Evolutionary conservation across 2,113 vertebrate species (phyloP), one percentile per base, ranked within the genome.

Genomic region (Boleophthalmus pectinirostris): DNA sequence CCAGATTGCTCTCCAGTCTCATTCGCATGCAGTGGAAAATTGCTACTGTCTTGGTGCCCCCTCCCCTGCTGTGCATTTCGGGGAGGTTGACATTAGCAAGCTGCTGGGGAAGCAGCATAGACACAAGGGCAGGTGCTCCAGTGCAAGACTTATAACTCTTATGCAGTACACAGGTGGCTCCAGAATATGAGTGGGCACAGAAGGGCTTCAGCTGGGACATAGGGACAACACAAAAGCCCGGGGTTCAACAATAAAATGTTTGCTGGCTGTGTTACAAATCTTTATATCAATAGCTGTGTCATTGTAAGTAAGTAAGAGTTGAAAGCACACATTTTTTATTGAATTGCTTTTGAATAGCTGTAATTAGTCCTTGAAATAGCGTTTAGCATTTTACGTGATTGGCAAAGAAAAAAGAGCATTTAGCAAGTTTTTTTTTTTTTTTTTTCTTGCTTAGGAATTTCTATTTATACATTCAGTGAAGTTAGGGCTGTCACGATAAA

Each of bases 41-140:
- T 91, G 89, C 84, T 79, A 78, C 83, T 84, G 84, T 87, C 89
- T 87, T 85, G 81, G 73, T 72, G 73, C 56, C 79, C 73, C 87
- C 80, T 82, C 70, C 77, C 87, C 88, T 23, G 69, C 88, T 87
- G 88, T 68, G 82, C 35, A 1, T 77, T 85, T 83, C 83, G 86
- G 89, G 81, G 90, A 92, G 88, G 90, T 91, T 90, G 88, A 92
- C 89, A 90, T 92, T 91, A 90, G 89, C 90, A 89, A 89, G 86
- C 91, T 89, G 87, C 80, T 82, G 79, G 85, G 87, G 89, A 64
- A 86, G 75, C 70, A 74, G 76, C 78, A 82, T 73, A 65, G 75
- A 82, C 83, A 74, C 74, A 49, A 78, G 84, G 86, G 90, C 84
- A 91, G 87, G 85, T 89, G 90, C 81, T 81, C 77, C 60, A 65